phyloP scores from a whole-genome alignment of 2,113 vertebrate species.

The Gasterosteus nipponicus region DNA sequence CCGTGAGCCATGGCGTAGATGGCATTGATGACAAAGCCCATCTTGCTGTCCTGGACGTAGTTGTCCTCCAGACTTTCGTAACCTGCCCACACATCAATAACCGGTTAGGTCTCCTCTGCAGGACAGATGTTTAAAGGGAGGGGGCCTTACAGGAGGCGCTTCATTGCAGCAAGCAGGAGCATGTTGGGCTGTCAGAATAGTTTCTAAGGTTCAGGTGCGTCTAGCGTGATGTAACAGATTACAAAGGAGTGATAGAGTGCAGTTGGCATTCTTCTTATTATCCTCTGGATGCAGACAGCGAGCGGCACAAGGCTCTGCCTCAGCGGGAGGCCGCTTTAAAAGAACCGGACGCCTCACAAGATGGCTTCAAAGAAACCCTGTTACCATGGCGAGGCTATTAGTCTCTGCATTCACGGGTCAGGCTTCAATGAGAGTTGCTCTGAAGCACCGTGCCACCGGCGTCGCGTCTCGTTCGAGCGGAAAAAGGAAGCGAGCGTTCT shows the following conservation, averaged over 20 bases:
- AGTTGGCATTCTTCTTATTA: conserved; percentile 42
- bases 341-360: conserved; percentile 49
- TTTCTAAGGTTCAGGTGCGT: conserved; percentile 31
- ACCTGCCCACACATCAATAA: conserved; percentile 78
- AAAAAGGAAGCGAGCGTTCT: conserved; percentile 29
- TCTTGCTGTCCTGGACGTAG: conserved; percentile 99
- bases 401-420: conserved; percentile 55
- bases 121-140: not conserved
- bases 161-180: conserved; percentile 64
- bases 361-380: conserved; percentile 59
- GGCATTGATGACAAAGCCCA: conserved; percentile 99
- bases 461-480: conserved; percentile 46
- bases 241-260: conserved; percentile 80
- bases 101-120: conserved; percentile 26
- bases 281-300: conserved; percentile 40
- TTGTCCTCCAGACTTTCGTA: conserved; percentile 97
- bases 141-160: conserved; percentile 12
- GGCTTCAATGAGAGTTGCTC: conserved; percentile 58
- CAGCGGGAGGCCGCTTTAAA: conserved; percentile 53
- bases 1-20: conserved; percentile 98
- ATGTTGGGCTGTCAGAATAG: conserved; percentile 5
- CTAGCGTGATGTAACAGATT: conserved; percentile 58
- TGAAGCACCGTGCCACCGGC: conserved; percentile 25
- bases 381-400: conserved; percentile 56
- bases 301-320: conserved; percentile 37